Percentiles rank a stretch among this genome's conserved stretches.
phyloP scores from a whole-genome alignment of 2,888 invertebrate species.

The Heliothis peltigera region DNA sequence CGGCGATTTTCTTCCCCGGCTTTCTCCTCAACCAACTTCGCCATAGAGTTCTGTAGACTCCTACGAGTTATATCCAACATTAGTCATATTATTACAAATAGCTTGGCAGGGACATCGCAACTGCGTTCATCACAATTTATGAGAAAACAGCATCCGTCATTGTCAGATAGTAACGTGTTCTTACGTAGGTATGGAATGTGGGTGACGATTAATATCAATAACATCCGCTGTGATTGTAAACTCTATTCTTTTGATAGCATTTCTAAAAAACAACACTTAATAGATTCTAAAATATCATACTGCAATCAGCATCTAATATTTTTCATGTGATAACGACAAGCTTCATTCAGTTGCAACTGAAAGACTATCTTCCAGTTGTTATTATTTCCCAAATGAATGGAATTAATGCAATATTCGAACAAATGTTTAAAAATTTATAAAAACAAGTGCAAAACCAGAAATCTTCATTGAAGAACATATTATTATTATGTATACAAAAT shows the following conservation, averaged over 20 bases:
- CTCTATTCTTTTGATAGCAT: not conserved
- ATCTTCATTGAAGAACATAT: too few species aligned
- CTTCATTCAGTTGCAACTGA: too few species aligned
- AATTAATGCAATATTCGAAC: too few species aligned
- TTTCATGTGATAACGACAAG: too few species aligned
- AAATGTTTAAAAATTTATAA: too few species aligned
- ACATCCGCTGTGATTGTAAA: slow-evolving; percentile 24
- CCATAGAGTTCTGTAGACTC: slow-evolving; percentile 92
- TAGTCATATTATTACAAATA: slow-evolving; percentile 57
- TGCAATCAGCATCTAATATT: too few species aligned
- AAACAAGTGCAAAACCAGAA: too few species aligned
- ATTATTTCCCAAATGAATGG: too few species aligned
- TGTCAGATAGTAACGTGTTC: slow-evolving; percentile 35
- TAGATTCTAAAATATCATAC: too few species aligned
- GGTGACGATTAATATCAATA: too few species aligned
- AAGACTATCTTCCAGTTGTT: too few species aligned
- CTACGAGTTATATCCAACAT: slow-evolving; percentile 64
- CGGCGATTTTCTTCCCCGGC: slow-evolving; percentile 87
- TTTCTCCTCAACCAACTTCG: slow-evolving; percentile 89
- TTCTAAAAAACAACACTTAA: not conserved
- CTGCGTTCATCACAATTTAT: slow-evolving; percentile 51
- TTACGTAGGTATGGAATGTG: slow-evolving; percentile 31
- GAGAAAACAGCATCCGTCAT: slow-evolving; percentile 46
- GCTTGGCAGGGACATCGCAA: slow-evolving; percentile 51
- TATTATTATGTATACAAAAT: too few species aligned